Conservation (phyloP, 2,888 invertebrate species). For the Chouioia cunea region DNA sequence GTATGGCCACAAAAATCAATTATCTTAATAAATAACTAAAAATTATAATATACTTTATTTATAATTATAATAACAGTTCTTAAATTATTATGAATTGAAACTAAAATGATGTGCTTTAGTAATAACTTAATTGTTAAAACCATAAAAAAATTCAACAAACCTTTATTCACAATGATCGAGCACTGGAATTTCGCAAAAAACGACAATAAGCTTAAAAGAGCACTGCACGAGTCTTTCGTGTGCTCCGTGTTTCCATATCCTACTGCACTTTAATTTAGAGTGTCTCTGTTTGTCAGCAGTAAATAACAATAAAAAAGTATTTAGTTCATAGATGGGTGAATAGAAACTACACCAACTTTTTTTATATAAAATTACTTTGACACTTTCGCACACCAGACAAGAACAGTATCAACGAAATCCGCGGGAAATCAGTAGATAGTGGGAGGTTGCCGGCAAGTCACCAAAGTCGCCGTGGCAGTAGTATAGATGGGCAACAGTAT, state of each 20-base stretch:
- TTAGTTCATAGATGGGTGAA: not conserved
- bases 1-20: not conserved
- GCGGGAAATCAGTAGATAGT: conserved; percentile 49
- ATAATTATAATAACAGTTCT: conserved; percentile 2
- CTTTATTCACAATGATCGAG: conserved; percentile 23
- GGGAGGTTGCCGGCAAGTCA: conserved; percentile 9
- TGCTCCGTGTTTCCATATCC: conserved; percentile 37
- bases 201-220: conserved; percentile 29
- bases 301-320: not conserved
- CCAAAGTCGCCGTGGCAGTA: not conserved
- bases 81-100: conserved; percentile 1
- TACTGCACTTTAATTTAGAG: not conserved
- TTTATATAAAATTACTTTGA: conserved; percentile 30
- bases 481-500: conserved; percentile 16
- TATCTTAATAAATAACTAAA: conserved; percentile 6
- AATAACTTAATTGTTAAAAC: conserved; percentile 12
- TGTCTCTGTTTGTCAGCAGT: not conserved
- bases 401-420: conserved; percentile 45
- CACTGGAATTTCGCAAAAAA: conserved; percentile 2
- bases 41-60: not conserved
- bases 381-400: conserved; percentile 25
- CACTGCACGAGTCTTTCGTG: conserved; percentile 33
- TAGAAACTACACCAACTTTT: conserved; percentile 1
- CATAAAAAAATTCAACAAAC: conserved; percentile 18
- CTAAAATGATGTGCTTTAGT: not conserved